Evolutionary conservation across 1,140 invertebrate species (phyloP), one percentile per base, ranked within the genome.

Genomic region (Nebria ingens): DNA sequence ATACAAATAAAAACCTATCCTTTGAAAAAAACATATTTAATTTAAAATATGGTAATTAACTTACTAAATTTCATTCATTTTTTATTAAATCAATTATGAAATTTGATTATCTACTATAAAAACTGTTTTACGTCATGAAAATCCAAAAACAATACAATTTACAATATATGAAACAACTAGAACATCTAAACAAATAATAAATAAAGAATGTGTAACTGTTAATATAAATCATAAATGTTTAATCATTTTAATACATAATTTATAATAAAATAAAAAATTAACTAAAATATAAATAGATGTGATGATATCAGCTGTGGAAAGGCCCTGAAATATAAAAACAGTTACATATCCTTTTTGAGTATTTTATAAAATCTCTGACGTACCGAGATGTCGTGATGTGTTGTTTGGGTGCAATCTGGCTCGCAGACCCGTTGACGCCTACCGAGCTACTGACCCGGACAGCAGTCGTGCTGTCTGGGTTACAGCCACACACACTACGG

Each of bases 291-390:
- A n/a, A 34, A n/a, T 34, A 6, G 6, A 34, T 34, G 25, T 9
- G 25, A 34, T 9, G 25, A n/a, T 34, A 9, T 34, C 6, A 9
- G 25, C 25, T n/a, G n/a, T n/a, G n/a, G n/a, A n/a, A n/a, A 34
- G 25, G n/a, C n/a, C 40, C 40, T 45, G 40, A 45, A 45, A 45
- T 45, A 45, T 11, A 4, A 45, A 17, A 45, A 45, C 40, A 45
- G 40, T 45, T 45, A 45, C 40, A 45, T 45, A 12, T 45, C 13
- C 15, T 45, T 45, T 17, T 12, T 45, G 40, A 45, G 17, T 45
- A 45, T 34, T 9, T 6, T 34, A 17, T 6, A 29, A 29, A 29
- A 29, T 29, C 4, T 29, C 13, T 29, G 40, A 45, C 40, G 40
- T 45, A 45, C 40, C 40, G 15, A n/a, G n/a, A n/a, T n/a, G n/a